Evolutionary conservation across 2,888 invertebrate species (phyloP), one percentile per base, ranked within the genome.

Genomic region (Lasioglossum calceatum): DNA sequence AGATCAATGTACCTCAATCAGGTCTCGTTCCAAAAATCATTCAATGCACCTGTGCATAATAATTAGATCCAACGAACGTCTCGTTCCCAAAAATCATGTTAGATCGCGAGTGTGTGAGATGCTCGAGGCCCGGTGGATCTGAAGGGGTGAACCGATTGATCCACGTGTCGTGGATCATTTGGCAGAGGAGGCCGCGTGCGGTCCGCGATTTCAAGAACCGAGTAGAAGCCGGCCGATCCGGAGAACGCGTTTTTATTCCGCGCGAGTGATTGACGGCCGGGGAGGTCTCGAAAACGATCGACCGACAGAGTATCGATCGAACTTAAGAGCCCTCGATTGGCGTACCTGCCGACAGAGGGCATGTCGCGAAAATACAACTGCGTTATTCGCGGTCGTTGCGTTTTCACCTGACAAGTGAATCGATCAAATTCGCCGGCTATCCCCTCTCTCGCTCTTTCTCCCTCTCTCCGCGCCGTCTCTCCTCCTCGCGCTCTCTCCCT

Each of bases 301-400:
- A 89, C 87, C 88, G 89, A 89, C 87, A 74, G 87, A 87, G 87
- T 89, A 89, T 88, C 89, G 88, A 89, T 88, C 88, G 88, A 88
- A 89, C 67, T 84, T 85, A 81, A 89, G 84, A 84, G 81, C 84
- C 87, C 79, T 76, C 85, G 85, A 89, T 88, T 89, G 87, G 84
- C 81, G 86, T 80, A 81, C 81, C 80, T 78, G 85, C 85, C 88
- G 87, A 88, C 87, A 89, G 87, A 89, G 88, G 87, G 89, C 88
- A 87, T 88, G 75, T 88, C 85, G 88, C 83, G 88, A 83, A 87
- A 87, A 85, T 75, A 85, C 87, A 85, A 76, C 71, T 70, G 85
- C 85, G 85, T 83, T 83, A 85, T 87, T 87, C 82, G 87, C 87
- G 86, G 81, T 76, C 77, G 84, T 87, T 72, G 84, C 78, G 78